These are phyloP conservation scores for Lasiurus borealis DNA, from an alignment of 2,113 vertebrate species.

Conservation along the genomic window DNA sequence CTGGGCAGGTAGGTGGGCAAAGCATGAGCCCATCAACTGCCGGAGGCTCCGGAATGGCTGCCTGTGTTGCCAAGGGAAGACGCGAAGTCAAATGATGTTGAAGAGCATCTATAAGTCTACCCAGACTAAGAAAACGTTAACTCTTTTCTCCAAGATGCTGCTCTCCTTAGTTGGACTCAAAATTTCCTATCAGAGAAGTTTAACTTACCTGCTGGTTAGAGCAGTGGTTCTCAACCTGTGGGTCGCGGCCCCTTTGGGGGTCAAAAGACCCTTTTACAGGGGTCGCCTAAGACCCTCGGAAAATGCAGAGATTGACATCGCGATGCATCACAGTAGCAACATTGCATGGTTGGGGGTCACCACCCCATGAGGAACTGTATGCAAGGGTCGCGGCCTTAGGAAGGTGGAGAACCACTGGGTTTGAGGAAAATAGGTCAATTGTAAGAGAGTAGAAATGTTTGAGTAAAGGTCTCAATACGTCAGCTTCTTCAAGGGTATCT, in stretches of 20 bases:
- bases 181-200: background rate
- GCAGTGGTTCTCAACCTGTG: no score
- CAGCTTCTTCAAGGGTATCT: background rate
- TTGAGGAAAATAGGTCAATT: background rate
- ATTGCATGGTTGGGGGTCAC: no score
- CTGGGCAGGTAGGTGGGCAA: background rate
- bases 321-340: no score
- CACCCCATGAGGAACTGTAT: no score
- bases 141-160: background rate
- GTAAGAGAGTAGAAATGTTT: background rate
- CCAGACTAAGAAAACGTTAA: conserved; percentile 12
- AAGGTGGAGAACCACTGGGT: no score
- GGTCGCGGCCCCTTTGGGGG: no score
- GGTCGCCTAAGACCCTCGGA: no score
- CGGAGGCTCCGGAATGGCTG: background rate
- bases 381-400: no score
- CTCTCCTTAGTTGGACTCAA: background rate
- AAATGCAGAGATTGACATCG: no score
- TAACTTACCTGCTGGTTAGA: background rate
- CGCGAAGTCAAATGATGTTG: background rate
- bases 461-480: background rate
- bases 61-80: background rate
- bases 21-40: background rate
- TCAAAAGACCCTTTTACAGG: no score
- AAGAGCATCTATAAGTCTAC: background rate